Evolutionary conservation across 2,888 invertebrate species (phyloP).

Genomic region (Drosophila hawaiiensis): DNA sequence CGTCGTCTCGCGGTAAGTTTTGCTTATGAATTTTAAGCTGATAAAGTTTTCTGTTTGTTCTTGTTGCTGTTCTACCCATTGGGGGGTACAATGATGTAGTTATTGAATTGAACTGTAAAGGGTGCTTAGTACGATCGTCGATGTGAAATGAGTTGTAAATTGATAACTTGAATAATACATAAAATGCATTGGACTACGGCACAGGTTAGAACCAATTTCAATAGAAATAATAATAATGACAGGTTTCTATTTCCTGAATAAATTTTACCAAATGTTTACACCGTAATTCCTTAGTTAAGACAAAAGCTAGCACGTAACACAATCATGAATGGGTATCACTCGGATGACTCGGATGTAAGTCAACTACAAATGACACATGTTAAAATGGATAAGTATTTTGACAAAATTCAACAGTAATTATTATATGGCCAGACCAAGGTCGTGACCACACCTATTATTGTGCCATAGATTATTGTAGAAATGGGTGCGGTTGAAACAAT

Average conservation of each 20-base stretch:
- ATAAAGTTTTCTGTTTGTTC: conserved; percentile 19
- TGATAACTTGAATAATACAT: conserved; percentile 19
- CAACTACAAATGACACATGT: conserved; percentile 35
- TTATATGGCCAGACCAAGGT: conserved; percentile 22
- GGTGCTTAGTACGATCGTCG: conserved; percentile 21
- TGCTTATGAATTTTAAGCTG: conserved; percentile 50
- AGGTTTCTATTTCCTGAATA: background rate
- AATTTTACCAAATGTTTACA: background rate
- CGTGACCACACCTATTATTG: conserved; percentile 28
- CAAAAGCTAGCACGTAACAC: background rate
- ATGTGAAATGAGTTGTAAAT: conserved; percentile 36
- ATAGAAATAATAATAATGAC: background rate
- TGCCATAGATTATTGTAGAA: conserved; percentile 7
- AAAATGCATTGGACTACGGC: background rate
- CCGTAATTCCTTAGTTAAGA: background rate
- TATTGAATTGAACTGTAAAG: conserved; percentile 67
- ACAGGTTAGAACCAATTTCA: too few relatives aligned
- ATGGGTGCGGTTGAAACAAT: conserved; percentile 34
- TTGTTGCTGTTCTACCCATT: conserved; percentile 31
- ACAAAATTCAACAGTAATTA: conserved; percentile 22
- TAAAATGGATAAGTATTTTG: background rate
- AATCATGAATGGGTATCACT: conserved; percentile 20
- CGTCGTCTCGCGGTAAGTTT: conserved; percentile 55
- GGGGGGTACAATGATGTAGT: conserved; percentile 40
- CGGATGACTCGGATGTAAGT: conserved; percentile 14